Percentiles rank a stretch among this genome's conserved stretches.
phyloP scores from a whole-genome alignment of 1,140 invertebrate genomes.

The Venturia canescens region DNA sequence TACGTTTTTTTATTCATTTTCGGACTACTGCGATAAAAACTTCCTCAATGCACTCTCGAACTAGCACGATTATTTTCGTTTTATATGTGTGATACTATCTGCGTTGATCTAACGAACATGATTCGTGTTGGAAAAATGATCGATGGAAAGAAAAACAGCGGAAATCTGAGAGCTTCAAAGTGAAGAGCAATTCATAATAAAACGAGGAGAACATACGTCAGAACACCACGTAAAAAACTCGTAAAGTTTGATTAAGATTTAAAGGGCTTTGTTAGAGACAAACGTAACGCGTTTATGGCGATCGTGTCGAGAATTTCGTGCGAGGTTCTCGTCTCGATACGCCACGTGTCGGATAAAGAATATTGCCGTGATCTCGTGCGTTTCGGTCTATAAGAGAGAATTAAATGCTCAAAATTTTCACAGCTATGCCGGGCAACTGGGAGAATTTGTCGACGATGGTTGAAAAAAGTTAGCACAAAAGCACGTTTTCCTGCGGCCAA shows the following conservation, averaged over 20 bases:
- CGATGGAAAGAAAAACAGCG: no score
- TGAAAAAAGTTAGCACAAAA: background rate
- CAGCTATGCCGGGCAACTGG: conserved; percentile 19
- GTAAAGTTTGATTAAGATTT: conserved; percentile 10
- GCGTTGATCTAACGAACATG: no score
- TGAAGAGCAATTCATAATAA: background rate
- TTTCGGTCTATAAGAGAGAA: background rate
- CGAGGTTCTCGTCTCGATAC: conserved; percentile 25
- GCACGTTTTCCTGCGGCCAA: conserved; percentile 12
- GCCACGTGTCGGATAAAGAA: background rate
- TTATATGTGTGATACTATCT: no score
- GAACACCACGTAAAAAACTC: background rate
- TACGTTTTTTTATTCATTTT: no score
- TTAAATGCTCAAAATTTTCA: background rate
- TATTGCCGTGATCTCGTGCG: background rate
- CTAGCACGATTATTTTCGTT: no score
- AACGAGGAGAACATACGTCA: background rate
- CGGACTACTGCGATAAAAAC: no score
- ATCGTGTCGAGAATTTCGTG: conserved; percentile 59
- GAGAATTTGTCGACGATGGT: background rate
- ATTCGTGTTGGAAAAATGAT: no score
- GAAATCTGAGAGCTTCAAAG: background rate
- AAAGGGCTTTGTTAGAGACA: conserved; percentile 23
- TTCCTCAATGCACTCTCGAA: no score
- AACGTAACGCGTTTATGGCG: conserved; percentile 58